phyloP scores from a whole-genome alignment of 64 coral and sea anemone species.

The Platygyra sinensis region DNA sequence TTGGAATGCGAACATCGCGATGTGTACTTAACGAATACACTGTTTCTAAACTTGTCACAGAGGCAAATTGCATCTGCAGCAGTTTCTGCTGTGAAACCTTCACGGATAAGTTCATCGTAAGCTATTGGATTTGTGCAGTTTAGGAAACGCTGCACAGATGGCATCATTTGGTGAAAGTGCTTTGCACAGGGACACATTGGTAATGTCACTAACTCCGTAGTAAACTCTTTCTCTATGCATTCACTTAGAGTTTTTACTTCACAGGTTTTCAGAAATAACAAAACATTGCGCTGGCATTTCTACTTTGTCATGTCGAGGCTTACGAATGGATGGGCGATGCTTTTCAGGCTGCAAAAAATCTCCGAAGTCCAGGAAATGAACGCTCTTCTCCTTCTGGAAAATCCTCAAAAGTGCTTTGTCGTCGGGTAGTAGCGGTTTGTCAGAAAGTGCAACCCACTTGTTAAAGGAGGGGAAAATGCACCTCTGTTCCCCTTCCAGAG shows the following conservation, averaged over 20 bases:
- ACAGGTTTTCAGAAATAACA: slow-evolving; percentile 61
- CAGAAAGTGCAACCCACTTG: slow-evolving; percentile 75
- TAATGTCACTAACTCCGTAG: slow-evolving; percentile 10
- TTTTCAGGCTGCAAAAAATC: slow-evolving; percentile 10
- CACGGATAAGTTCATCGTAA: slow-evolving; percentile 35
- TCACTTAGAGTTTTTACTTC: slow-evolving; percentile 54
- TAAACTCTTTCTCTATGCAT: slow-evolving; percentile 53
- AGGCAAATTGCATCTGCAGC: slow-evolving; percentile 57
- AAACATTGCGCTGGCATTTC: slow-evolving; percentile 23
- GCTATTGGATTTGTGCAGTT: slow-evolving; percentile 15
- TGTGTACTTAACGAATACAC: slow-evolving; percentile 54
- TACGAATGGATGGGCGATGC: background rate
- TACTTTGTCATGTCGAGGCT: background rate
- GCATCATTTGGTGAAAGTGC: slow-evolving; percentile 66
- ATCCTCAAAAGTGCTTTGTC: slow-evolving; percentile 64
- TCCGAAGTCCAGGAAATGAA: slow-evolving; percentile 71
- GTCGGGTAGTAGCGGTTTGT: slow-evolving; percentile 76
- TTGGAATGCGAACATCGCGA: background rate
- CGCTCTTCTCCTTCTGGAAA: slow-evolving; percentile 56
- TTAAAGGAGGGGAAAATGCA: slow-evolving; percentile 54
- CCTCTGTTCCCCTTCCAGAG: slow-evolving; percentile 17
- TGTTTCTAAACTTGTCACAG: slow-evolving; percentile 52
- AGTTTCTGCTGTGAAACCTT: slow-evolving; percentile 44
- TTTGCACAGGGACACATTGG: slow-evolving; percentile 63
- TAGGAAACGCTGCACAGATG: slow-evolving; percentile 71